These are phyloP conservation scores for Xenopus tropicalis DNA, from an alignment of 2,113 vertebrate genomes.

Conservation along the genomic window DNA sequence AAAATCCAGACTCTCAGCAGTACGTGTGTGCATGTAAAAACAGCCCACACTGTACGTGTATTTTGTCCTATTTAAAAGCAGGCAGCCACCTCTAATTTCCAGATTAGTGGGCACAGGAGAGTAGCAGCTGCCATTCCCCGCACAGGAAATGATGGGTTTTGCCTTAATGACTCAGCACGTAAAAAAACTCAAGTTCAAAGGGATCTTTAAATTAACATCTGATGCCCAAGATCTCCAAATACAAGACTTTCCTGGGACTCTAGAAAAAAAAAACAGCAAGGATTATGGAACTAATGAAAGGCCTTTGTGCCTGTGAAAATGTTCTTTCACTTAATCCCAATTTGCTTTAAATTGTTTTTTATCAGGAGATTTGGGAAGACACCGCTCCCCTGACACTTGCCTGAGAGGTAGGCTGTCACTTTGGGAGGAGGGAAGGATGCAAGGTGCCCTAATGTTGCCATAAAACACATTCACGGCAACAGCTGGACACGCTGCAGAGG, in stretches of 20 bases:
- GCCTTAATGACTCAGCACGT: not conserved
- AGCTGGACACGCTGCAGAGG: too few relatives aligned
- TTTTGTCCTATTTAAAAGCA: too few relatives aligned
- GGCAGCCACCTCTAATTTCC: not conserved
- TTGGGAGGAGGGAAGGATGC: too few relatives aligned
- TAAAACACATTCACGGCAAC: too few relatives aligned
- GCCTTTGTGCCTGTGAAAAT: not conserved
- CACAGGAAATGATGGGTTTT: conserved; percentile 8
- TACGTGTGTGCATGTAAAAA: too few relatives aligned
- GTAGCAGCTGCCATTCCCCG: conserved; percentile 5
- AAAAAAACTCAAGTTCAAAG: conserved; percentile 14
- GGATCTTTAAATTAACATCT: not conserved
- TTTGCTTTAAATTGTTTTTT: not conserved
- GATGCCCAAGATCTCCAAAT: not conserved
- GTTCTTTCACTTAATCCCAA: not conserved
- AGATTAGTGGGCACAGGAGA: not conserved
- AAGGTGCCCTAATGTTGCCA: too few relatives aligned
- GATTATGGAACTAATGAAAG: not conserved
- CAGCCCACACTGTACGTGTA: too few relatives aligned
- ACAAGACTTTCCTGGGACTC: not conserved
- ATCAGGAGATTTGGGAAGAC: not conserved
- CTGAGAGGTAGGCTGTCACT: too few relatives aligned
- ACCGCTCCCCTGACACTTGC: too few relatives aligned
- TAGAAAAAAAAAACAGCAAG: not conserved
- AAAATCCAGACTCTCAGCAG: too few relatives aligned